Evolutionary conservation across 2,888 invertebrate genomes (phyloP), one percentile per base, ranked within the genome.

Genomic region (Folsomia manolachei): DNA sequence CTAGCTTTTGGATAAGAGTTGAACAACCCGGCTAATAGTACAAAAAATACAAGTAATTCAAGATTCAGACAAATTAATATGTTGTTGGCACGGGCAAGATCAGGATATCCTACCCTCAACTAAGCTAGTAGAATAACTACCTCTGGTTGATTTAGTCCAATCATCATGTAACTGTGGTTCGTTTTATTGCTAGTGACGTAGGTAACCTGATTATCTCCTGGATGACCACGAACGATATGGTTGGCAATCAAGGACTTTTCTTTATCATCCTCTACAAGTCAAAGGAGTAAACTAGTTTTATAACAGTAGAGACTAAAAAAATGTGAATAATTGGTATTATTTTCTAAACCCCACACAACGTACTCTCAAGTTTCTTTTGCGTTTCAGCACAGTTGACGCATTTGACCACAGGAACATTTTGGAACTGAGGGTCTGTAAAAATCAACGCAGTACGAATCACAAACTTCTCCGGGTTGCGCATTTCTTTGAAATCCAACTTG

Each of bases 351-450:
- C n/a, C n/a, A n/a, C n/a, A n/a, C n/a, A n/a, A 14, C 62, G 11
- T 62, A 62, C 62, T 62, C n/a, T n/a, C n/a, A 14, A 62, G 23
- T 25, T 62, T 62, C 62, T 23, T 14, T 18, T 62, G 62, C 25
- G 62, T 24, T 9, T 23, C 14, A 11, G 14, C 18, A 24, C 62
- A 62, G n/a, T 25, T 62, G 25, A 62, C 7, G n/a, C 62, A 62
- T 24, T 62, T 62, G 7, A 24, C 11, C 24, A 62, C 62, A 7
- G 62, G 62, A 7, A 7, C 9, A 9, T 62, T 23, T 24, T 62
- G 62, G 24, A 23, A 19, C 4, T 62, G 7, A 19, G 62, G 62
- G 9, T 62, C 24, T 2, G 14, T 25, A n/a, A 23, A 62, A 7
- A 24, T 24, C 14, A 62, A 11, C 2, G 14, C 2, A 9, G 24